These are phyloP conservation scores for Drosophila barbarae DNA, from an alignment of 2,888 invertebrate genomes.

Conservation along the genomic window DNA sequence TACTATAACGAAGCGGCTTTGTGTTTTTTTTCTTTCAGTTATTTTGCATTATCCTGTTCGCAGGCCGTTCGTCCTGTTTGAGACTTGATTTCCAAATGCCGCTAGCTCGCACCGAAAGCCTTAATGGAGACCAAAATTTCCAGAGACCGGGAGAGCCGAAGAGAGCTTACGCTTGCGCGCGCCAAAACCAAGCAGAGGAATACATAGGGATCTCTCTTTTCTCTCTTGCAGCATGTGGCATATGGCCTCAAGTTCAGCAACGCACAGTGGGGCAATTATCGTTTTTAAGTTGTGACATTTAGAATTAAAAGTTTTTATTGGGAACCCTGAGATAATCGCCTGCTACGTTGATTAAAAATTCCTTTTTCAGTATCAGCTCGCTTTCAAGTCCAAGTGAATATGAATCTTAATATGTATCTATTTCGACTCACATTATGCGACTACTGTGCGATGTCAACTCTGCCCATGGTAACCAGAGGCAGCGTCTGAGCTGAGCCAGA, in stretches of 20 bases:
- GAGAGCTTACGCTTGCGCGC: constrained; percentile 67
- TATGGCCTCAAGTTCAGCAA: constrained; percentile 34
- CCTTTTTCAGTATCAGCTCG: not conserved
- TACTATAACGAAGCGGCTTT: constrained; percentile 22
- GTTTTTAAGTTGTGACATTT: not conserved
- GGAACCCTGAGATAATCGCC: not conserved
- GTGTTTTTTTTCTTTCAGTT: not conserved
- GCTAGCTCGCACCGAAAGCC: constrained; percentile 18
- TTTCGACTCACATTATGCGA: not conserved
- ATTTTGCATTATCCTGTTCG: constrained; percentile 43
- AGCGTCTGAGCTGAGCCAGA: constrained; percentile 9
- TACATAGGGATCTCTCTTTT: constrained; percentile 37
- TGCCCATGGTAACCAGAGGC: not conserved
- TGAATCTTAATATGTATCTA: too few relatives aligned
- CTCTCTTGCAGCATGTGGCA: constrained; percentile 53
- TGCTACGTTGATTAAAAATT: too few relatives aligned
- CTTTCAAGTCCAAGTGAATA: not conserved
- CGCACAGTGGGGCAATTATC: constrained; percentile 4
- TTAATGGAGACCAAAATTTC: constrained; percentile 28
- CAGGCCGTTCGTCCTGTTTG: constrained; percentile 59
- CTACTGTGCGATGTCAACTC: constrained; percentile 21
- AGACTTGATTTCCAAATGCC: constrained; percentile 58
- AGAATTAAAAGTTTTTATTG: not conserved
- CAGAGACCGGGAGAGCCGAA: constrained; percentile 31
- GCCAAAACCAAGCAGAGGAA: constrained; percentile 58